Conservation (phyloP, 2,888 invertebrate species). For the Subacronicta megacephala region DNA sequence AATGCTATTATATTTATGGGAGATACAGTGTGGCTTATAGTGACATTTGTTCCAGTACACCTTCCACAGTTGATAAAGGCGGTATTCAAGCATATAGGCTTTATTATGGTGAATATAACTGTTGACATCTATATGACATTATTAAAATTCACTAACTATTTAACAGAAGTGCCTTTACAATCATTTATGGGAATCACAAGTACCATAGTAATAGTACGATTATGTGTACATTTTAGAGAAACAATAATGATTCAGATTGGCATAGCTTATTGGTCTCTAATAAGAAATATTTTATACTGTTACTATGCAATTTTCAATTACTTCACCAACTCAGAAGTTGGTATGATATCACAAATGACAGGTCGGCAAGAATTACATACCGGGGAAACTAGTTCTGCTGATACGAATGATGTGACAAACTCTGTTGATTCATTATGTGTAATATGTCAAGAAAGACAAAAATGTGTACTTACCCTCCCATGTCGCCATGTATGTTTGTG, state of each 20-base stretch:
- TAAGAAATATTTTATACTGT: slow-evolving; percentile 76
- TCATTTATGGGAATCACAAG: slow-evolving; percentile 81
- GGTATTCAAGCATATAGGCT: slow-evolving; percentile 62
- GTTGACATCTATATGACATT: slow-evolving; percentile 76
- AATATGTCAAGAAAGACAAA: slow-evolving; percentile 88
- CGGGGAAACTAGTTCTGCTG: slow-evolving; percentile 58
- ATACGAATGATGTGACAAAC: slow-evolving; percentile 68
- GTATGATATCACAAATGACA: slow-evolving; percentile 75
- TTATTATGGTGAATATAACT: slow-evolving; percentile 56
- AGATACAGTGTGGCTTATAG: slow-evolving; percentile 78
- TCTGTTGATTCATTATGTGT: slow-evolving; percentile 84
- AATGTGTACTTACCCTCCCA: slow-evolving; percentile 88
- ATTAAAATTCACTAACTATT: slow-evolving; percentile 79
- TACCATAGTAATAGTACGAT: slow-evolving; percentile 75
- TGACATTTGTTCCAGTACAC: slow-evolving; percentile 82
- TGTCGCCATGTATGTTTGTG: slow-evolving; percentile 90
- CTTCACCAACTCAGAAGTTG: slow-evolving; percentile 79
- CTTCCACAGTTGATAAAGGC: slow-evolving; percentile 73
- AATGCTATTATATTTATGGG: slow-evolving; percentile 75
- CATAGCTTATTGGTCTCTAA: slow-evolving; percentile 73
- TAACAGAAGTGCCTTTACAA: slow-evolving; percentile 85
- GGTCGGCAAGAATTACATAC: slow-evolving; percentile 67
- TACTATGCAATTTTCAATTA: slow-evolving; percentile 81
- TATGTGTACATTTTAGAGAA: slow-evolving; percentile 76
- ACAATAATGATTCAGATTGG: slow-evolving; percentile 64